A percentile compares a stretch with the other conserved stretches of the same genome.
phyloP scores from a whole-genome alignment of 2,888 invertebrate genomes.

The Apamea monoglypha region DNA sequence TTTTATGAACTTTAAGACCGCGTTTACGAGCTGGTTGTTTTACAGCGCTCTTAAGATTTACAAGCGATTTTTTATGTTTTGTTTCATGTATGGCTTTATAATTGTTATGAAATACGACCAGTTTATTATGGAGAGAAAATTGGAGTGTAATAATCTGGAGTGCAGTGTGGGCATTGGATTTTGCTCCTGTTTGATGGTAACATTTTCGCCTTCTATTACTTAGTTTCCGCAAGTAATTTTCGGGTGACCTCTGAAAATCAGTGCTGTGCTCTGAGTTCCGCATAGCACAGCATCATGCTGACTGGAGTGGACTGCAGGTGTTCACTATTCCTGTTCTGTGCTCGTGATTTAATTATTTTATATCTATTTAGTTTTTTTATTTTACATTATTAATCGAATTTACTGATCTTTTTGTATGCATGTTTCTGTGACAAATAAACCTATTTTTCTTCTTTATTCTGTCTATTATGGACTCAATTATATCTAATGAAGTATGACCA shows the following conservation, averaged over 20 bases:
- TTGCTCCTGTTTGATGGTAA: neutral
- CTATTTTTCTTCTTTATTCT: neutral
- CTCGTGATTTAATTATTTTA: neutral
- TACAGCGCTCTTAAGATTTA: constrained; percentile 46
- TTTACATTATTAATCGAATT: neutral
- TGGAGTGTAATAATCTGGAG: neutral
- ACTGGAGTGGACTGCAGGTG: neutral
- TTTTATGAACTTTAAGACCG: constrained; percentile 4
- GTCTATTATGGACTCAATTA: neutral
- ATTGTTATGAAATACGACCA: constrained; percentile 18
- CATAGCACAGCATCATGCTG: neutral
- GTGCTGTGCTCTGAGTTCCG: rapidly evolving
- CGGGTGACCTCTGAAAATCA: neutral
- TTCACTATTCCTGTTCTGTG: neutral
- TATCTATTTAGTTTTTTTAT: neutral
- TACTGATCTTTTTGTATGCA: neutral
- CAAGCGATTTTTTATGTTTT: constrained; percentile 38
- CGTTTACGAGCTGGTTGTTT: constrained; percentile 40
- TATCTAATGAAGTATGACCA: neutral
- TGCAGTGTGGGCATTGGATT: neutral
- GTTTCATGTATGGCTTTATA: constrained; percentile 41
- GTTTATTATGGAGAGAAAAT: constrained; percentile 9
- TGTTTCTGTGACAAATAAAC: neutral
- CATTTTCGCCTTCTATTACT: neutral
- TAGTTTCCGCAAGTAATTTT: neutral